These are phyloP conservation scores for Charanyca ferruginea DNA, from an alignment of 2,888 invertebrate species.

Conservation along the genomic window DNA sequence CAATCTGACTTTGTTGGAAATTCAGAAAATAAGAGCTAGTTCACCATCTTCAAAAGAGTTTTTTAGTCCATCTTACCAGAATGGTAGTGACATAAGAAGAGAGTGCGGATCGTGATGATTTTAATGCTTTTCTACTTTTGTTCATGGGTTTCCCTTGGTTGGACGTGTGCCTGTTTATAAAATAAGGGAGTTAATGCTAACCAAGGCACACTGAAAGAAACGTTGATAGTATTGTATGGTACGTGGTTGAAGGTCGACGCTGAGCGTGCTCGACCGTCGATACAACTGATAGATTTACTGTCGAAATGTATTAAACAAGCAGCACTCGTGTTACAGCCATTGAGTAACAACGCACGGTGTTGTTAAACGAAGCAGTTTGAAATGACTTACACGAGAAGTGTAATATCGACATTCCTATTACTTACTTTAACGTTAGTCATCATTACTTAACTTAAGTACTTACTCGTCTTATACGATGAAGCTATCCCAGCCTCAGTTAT, in stretches of 20 bases:
- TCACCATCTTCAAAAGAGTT: neutral
- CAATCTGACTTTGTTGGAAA: neutral
- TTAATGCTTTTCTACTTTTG: constrained; percentile 30
- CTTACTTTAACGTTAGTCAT: constrained; percentile 6
- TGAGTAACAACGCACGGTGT: constrained; percentile 39
- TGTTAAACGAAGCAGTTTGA: constrained; percentile 37
- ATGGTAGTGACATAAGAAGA: neutral
- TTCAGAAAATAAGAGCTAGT: neutral
- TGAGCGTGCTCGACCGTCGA: constrained; percentile 54
- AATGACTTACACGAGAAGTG: constrained; percentile 30
- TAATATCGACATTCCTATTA: constrained; percentile 3
- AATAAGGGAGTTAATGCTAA: constrained; percentile 48
- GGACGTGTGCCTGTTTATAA: constrained; percentile 38
- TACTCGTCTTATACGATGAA: constrained; percentile 2
- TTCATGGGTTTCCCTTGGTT: constrained; percentile 39
- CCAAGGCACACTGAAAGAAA: constrained; percentile 49
- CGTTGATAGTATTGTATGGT: constrained; percentile 56
- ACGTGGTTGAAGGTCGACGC: constrained; percentile 46
- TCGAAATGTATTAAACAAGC: constrained; percentile 54
- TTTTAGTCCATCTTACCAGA: neutral
- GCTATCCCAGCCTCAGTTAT: neutral
- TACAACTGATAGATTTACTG: constrained; percentile 63
- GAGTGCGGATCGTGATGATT: constrained; percentile 6
- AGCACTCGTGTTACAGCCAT: constrained; percentile 47
- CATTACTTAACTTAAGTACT: neutral